Evolutionary conservation across 2,888 invertebrate species (phyloP), one percentile per base, ranked within the genome.

Genomic region (Athetis lepigone): DNA sequence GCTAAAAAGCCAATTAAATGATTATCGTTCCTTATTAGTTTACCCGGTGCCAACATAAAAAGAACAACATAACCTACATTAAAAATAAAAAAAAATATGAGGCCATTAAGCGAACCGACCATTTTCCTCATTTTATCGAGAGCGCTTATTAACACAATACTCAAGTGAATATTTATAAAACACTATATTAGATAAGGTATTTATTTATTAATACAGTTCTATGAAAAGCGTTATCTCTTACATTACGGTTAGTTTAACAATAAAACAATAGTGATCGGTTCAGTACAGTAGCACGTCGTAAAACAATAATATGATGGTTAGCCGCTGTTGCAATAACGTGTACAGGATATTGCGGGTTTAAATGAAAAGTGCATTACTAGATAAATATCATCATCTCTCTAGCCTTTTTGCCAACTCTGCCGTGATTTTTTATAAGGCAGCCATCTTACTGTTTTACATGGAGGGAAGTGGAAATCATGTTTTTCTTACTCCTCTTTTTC

Each of bases 161-260:
- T 54, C 51, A 33, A 71, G 45, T 57, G 58, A 63, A 63, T 77
- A 73, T 77, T 59, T 63, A 75, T 60, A 58, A 73, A 73, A 73
- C 58, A 59, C n/a, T 39, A 50, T 55, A 51, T 52, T 23, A 59
- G 68, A 59, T 77, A 77, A 68, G 37, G 18, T 33, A 36, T 49
- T 75, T 69, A 68, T 68, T 62, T 60, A 61, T 40, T 43, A 55
- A 63, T 46, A 58, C 37, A 65, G 54, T 64, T 64, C 46, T 74
- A 57, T 55, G 63, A 78, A 33, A 33, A 73, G 21, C 39, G 50
- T 76, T 82, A 82, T 82, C 80, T 82, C 29, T 62, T 46, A 42
- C 68, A 69, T 67, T 71, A 57, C 58, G 77, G 70, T 66, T 75
- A 71, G 74, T 72, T 80, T 46, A 75, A 76, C 75, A 80, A 73